Evolutionary conservation across 2,888 invertebrate genomes (phyloP), one percentile per base, ranked within the genome.

Genomic region (Apamea anceps): DNA sequence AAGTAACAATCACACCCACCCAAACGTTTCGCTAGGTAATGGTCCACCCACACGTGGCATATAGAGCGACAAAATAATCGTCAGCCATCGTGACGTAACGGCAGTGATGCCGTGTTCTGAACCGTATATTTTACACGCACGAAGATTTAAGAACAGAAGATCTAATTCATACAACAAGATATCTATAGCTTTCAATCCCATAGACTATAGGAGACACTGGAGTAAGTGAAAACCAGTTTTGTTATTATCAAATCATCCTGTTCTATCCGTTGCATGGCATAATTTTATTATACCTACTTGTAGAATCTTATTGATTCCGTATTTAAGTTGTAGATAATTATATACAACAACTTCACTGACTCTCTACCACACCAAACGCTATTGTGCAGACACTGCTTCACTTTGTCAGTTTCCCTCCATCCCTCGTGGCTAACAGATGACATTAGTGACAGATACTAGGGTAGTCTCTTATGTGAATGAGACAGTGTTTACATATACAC

Each of bases 11-110:
- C 28, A 48, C 54, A 57, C 42, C 62, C 57, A 72, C 57, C 32
- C 15, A 77, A 81, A 75, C n/a, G 28, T 66, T 68, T 62, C 28
- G 28, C 66, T 63, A 79, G 74, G 85, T 79, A 79, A 77, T 68
- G 25, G 42, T 63, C 70, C 63, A n/a, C 86, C 86, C 70, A 86
- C 83, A 71, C 77, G 48, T 51, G 25, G 21, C 70, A 13, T 13
- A 32, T 65, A 65, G 57, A 80, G 71, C 51, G 75, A 74, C 80
- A 82, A 60, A 45, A 77, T 80, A 51, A 82, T 68, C 54, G 83
- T 45, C 86, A 75, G 72, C 65, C 65, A 71, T 77, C 57, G 63
- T 85, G 85, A 85, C 85, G 86, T 86, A 86, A 85, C 80, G 72
- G 86, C 80, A 76, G 57, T 71, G 57, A 37, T 67, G 72, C 51